Conservation (phyloP, 2,797 vertebrate genomes). For the Thunnus albacares region DNA sequence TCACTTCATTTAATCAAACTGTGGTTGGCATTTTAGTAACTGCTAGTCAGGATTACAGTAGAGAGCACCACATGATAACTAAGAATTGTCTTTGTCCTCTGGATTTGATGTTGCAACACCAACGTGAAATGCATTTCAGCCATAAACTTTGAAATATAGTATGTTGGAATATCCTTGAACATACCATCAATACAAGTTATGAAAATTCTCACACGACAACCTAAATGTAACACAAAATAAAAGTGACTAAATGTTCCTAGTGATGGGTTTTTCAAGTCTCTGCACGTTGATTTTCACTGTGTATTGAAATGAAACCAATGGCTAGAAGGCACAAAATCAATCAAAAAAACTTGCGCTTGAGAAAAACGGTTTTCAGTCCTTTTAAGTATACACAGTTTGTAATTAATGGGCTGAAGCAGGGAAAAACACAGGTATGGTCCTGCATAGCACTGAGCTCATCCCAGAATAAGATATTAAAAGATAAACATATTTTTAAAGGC, state of each 20-base stretch:
- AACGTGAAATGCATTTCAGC: no score
- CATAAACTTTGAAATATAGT: no score
- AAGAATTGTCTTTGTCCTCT: not conserved
- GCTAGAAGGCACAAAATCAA: conserved; percentile 19
- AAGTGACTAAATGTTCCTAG: not conserved
- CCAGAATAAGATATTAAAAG: conserved; percentile 10
- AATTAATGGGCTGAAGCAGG: conserved; percentile 20
- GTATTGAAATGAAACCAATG: conserved; percentile 30
- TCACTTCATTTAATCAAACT: no score
- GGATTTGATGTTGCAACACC: not conserved
- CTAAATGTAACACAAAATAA: not conserved
- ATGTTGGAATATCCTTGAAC: not conserved
- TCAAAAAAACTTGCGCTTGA: conserved; percentile 12
- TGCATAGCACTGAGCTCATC: conserved; percentile 30
- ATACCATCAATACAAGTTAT: not conserved
- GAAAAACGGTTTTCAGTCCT: conserved; percentile 3
- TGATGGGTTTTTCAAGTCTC: conserved; percentile 12
- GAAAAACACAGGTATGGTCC: conserved; percentile 32
- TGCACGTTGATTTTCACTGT: not conserved
- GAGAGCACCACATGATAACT: no score
- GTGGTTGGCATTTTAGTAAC: not conserved
- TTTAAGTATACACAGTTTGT: conserved; percentile 9
- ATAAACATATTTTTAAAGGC: not conserved
- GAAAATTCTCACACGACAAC: no score
- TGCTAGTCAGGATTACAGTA: not conserved